These are phyloP conservation scores for Gadus chalcogrammus DNA, from an alignment of 2,113 vertebrate genomes.

Conservation along the genomic window DNA sequence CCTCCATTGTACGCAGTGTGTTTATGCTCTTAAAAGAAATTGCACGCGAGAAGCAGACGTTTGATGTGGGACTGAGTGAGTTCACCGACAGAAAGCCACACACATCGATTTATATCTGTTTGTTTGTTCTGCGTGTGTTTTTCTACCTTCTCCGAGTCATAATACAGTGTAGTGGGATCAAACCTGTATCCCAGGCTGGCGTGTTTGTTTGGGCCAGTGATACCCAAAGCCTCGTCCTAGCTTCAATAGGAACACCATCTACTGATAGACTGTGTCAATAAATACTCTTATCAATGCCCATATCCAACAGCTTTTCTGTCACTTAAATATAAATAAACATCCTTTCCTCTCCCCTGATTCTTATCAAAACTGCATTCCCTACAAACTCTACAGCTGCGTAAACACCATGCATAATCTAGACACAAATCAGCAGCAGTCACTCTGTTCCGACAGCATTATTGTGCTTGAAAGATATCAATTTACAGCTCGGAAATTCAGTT, in stretches of 20 bases:
- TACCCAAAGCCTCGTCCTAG: background rate
- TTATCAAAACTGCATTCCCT: constrained; percentile 8
- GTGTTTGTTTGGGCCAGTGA: background rate
- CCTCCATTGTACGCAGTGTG: constrained; percentile 27
- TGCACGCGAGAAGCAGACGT: constrained; percentile 6
- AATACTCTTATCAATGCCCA: background rate
- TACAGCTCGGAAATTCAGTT: background rate
- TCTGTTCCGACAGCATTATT: background rate
- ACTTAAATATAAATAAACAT: background rate
- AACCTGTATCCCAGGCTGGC: no score
- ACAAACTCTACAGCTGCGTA: background rate
- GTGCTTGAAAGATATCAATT: background rate
- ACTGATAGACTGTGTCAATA: constrained; percentile 4
- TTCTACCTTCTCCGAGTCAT: constrained; percentile 41
- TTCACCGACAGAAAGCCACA: background rate
- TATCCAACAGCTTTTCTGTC: background rate
- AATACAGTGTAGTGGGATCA: constrained; percentile 33
- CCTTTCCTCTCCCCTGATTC: constrained; percentile 2
- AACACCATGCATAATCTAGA: constrained; percentile 1
- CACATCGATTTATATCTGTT: no score
- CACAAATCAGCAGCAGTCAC: background rate
- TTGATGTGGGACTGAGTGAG: constrained; percentile 8
- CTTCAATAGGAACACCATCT: no score
- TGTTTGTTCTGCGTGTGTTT: constrained; percentile 1
- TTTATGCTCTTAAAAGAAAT: constrained; percentile 17